These are phyloP conservation scores for Rotaria sp. DNA, from an alignment of 2,888 invertebrate species.

Conservation along the genomic window DNA sequence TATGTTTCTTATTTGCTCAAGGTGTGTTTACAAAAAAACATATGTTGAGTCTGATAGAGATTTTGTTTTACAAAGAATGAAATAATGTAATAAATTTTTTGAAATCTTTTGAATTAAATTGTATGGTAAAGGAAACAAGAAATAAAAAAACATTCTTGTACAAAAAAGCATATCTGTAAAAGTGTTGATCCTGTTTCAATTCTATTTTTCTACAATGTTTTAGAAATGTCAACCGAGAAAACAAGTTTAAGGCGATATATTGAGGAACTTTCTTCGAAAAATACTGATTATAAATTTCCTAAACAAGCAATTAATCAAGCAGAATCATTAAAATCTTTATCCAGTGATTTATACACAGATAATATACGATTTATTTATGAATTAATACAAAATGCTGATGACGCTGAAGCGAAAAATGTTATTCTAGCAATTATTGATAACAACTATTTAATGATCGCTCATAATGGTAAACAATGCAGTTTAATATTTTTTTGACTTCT, in stretches of 20 bases:
- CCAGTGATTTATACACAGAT: not conserved
- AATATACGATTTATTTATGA: not conserved
- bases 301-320: not conserved
- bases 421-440: not conserved
- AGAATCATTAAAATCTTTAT: not conserved
- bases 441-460: not conserved
- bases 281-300: not conserved
- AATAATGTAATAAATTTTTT: too few relatives aligned
- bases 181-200: too few relatives aligned
- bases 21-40: too few relatives aligned
- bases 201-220: too few relatives aligned
- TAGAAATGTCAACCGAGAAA: not conserved
- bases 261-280: not conserved
- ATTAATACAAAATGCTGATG: slow-evolving; percentile 22
- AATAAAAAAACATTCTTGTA: too few relatives aligned
- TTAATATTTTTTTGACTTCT: too few relatives aligned
- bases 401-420: not conserved
- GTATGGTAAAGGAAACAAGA: too few relatives aligned
- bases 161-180: too few relatives aligned
- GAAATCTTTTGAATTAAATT: too few relatives aligned
- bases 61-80: too few relatives aligned
- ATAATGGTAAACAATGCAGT: not conserved
- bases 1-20: too few relatives aligned
- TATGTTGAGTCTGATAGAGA: too few relatives aligned
- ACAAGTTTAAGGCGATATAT: not conserved